Evolutionary conservation across 2,888 invertebrate species (phyloP).

Genomic region (Hypselothyrea guttata): DNA sequence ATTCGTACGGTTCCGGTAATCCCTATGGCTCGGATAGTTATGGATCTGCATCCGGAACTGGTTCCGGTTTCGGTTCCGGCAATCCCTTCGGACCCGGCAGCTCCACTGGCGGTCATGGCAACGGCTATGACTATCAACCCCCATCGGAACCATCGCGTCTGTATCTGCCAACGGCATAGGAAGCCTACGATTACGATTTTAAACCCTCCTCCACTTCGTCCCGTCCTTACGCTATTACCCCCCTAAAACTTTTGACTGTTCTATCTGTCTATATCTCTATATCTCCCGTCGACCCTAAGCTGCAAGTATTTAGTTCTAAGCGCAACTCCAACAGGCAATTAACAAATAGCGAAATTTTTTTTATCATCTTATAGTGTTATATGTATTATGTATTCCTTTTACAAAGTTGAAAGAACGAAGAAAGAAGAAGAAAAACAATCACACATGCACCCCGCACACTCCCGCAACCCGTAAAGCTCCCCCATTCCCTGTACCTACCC

Average conservation of each 20-base stretch:
- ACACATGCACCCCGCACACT: neutral
- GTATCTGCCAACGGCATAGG: conserved; percentile 74
- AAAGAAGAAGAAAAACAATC: too few species aligned
- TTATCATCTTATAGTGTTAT: conserved; percentile 69
- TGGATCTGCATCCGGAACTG: conserved; percentile 31
- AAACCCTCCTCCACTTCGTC: neutral
- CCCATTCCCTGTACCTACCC: too few species aligned
- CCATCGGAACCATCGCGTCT: conserved; percentile 67
- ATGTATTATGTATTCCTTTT: conserved; percentile 48
- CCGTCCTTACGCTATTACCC: neutral
- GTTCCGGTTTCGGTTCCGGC: conserved; percentile 22
- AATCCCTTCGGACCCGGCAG: conserved; percentile 11
- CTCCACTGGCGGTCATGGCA: conserved; percentile 6
- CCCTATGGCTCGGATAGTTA: neutral
- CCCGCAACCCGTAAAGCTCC: neutral
- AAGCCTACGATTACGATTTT: neutral
- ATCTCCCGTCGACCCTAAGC: conserved; percentile 32
- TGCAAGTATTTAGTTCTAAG: conserved; percentile 70
- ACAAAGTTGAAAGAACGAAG: conserved; percentile 6
- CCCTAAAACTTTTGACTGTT: neutral
- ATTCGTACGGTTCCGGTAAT: conserved; percentile 19
- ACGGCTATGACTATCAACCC: conserved; percentile 72
- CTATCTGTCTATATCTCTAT: neutral
- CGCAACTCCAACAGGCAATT: conserved; percentile 54
- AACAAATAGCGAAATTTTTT: conserved; percentile 55